These are phyloP conservation scores for Pammene aurita DNA, from an alignment of 2,888 invertebrate species.

Conservation along the genomic window DNA sequence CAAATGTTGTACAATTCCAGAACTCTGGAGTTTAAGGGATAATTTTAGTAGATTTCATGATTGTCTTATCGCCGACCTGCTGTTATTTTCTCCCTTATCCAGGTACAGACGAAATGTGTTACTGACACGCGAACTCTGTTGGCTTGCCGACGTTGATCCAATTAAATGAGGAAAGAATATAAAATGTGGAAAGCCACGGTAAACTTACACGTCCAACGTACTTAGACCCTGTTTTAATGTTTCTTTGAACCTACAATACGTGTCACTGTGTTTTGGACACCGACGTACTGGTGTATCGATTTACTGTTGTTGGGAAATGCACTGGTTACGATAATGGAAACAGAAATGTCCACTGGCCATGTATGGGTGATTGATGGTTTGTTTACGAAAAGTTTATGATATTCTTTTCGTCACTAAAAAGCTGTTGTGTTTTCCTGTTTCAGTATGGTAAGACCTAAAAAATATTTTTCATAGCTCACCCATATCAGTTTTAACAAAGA, in stretches of 20 bases:
- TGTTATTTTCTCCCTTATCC: slow-evolving; percentile 10
- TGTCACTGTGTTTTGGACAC: not conserved
- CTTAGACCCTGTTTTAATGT: not conserved
- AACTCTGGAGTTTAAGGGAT: no score
- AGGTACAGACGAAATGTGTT: slow-evolving; percentile 51
- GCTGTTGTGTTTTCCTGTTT: not conserved
- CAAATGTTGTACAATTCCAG: no score
- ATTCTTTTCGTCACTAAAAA: not conserved
- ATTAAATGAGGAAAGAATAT: slow-evolving; percentile 40
- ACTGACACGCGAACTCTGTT: slow-evolving; percentile 59
- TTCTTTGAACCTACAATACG: not conserved
- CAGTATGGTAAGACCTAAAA: not conserved
- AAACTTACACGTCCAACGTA: slow-evolving; percentile 30
- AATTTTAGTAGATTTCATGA: no score
- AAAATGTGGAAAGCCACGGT: slow-evolving; percentile 39
- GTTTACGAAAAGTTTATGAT: slow-evolving; percentile 11
- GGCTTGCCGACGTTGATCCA: slow-evolving; percentile 48
- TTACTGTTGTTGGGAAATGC: slow-evolving; percentile 29
- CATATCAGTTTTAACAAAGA: no score
- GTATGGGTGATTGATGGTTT: slow-evolving; percentile 12
- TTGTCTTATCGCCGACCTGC: slow-evolving; percentile 6
- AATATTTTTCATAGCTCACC: no score
- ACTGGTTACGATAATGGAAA: slow-evolving; percentile 12
- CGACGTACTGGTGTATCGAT: slow-evolving; percentile 24
- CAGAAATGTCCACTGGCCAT: slow-evolving; percentile 20